Evolutionary conservation across 1,140 invertebrate species (phyloP).

Genomic region (Bombus haemorrhoidalis): DNA sequence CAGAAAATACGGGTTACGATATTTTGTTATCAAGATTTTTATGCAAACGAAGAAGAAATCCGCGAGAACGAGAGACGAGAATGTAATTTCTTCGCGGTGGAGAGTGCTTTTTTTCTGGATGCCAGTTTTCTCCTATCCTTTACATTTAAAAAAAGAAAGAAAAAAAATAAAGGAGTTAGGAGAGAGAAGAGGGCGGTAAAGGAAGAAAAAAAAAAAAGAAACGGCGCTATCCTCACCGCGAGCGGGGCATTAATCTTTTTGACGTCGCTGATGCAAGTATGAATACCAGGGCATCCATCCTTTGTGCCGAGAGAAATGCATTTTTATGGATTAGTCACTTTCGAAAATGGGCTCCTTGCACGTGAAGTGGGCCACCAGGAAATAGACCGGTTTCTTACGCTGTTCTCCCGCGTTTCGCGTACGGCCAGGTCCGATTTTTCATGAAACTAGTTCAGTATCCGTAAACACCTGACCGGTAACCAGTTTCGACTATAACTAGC

Average conservation of each 20-base stretch:
- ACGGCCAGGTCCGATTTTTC: slow-evolving; percentile 7
- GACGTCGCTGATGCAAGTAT: slow-evolving; percentile 54
- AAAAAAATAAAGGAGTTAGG: neutral
- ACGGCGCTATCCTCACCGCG: slow-evolving; percentile 34
- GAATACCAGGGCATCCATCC: slow-evolving; percentile 46
- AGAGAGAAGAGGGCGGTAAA: neutral
- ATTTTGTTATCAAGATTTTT: slow-evolving; percentile 57
- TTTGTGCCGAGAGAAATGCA: slow-evolving; percentile 46
- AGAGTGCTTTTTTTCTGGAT: slow-evolving; percentile 33
- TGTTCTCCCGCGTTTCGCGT: neutral
- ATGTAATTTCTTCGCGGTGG: slow-evolving; percentile 44
- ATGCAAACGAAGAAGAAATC: slow-evolving; percentile 51
- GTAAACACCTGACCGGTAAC: neutral
- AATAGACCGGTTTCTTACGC: slow-evolving; percentile 15
- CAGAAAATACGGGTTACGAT: slow-evolving; percentile 39
- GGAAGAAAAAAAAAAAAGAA: neutral
- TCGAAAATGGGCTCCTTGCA: slow-evolving; percentile 41
- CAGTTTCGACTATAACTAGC: neutral
- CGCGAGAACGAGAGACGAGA: neutral
- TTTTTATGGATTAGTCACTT: slow-evolving; percentile 59
- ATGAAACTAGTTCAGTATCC: neutral
- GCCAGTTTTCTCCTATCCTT: neutral
- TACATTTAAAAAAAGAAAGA: neutral
- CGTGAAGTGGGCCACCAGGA: slow-evolving; percentile 21
- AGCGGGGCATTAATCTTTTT: slow-evolving; percentile 52